Evolutionary conservation across 2,888 invertebrate genomes (phyloP), one percentile per base, ranked within the genome.

Genomic region (Sesia apiformis): DNA sequence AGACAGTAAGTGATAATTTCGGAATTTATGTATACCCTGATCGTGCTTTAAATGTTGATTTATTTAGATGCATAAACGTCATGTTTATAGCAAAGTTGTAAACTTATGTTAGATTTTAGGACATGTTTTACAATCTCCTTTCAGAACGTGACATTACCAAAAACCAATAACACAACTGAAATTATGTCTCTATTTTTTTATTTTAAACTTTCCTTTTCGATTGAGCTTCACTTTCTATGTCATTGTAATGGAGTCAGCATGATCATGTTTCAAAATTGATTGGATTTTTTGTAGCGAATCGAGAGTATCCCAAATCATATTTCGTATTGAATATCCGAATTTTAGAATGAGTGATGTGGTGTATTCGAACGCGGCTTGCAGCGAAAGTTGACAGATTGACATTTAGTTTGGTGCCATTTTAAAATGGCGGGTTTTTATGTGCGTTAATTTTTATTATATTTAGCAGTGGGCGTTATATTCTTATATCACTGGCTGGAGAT

Each of bases 161-260:
- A 50, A 50, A 50, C 6, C 7, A 50, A 50, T 50, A 50, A 50
- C 38, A 7, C 50, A 23, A 5, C 39, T 39, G 50, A 50, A 50
- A 50, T 50, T 38, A 4, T 7, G 38, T 50, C 38, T n/a, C n/a
- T n/a, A 23, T 53, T 56, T 49, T 54, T 56, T 41, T 43, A 52
- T 54, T 54, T 50, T 49, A 57, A 49, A 67, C 68, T 67, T 67
- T 67, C 68, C 53, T 57, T 66, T 63, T 68, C 66, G 61, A 63
- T 64, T 57, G 54, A 53, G 53, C 60, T 66, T 65, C 66, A 65
- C 66, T 66, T 67, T 65, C 68, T 63, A 63, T 3, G 38, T 7
- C 39, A 50, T 38, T 50, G 50, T 50, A 66, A 57, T 23, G 60
- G 61, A 60, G 65, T 62, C 59, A 59, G 57, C 52, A 55, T 53